Base-by-base conservation (phyloP, 64 coral and sea anemone genomes). In the Porites australiensis region DNA sequence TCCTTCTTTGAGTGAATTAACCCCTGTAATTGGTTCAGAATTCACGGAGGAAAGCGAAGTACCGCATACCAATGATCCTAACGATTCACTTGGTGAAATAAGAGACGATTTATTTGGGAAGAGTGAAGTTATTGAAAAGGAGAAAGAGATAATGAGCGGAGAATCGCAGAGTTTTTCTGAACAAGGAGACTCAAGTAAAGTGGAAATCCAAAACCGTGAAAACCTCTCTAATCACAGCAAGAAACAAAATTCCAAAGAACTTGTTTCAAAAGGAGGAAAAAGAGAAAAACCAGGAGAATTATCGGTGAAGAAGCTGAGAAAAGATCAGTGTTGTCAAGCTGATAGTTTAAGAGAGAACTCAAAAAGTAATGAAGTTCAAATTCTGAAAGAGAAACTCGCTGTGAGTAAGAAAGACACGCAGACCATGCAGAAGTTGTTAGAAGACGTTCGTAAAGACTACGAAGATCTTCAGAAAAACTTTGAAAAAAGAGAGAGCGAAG, bases 401-500 rank as follows among this genome's bases (percentile, higher is more conserved):
- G 51, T 84, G 13, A 84, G 63, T 69, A 84, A 84, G 45, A 84
- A 84, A 63, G 81, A 84, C 13, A 69, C 81, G 14, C 46, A 84
- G 10, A 84, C 81, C 9, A 68, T 84, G 81, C 81, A 50, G 3
- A 84, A 69, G 63, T 63, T 84, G 4, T 23, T 84, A 63, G 81
- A 84, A n/a, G 81, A 84, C 81, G 81, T 84, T 8, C 59, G 81
- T 51, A 84, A 51, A 4, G 81, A 84, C 44, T 84, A 84, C 48
- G 81, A 84, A 51, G 81, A 84, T 11, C 48, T 84, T 44, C 81
- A 84, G 62, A 84, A 84, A 63, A 84, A 47, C 44, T 84, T 84
- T 50, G 81, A 84, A 18, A 84, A 84, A 23, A 44, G 62, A 5
- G 63, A 66, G 19, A 78, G 50, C 19, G 75, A 78, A 8, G 18